phyloP scores from a whole-genome alignment of 2,797 vertebrate species.

The Brachyrhaphis roseni region DNA sequence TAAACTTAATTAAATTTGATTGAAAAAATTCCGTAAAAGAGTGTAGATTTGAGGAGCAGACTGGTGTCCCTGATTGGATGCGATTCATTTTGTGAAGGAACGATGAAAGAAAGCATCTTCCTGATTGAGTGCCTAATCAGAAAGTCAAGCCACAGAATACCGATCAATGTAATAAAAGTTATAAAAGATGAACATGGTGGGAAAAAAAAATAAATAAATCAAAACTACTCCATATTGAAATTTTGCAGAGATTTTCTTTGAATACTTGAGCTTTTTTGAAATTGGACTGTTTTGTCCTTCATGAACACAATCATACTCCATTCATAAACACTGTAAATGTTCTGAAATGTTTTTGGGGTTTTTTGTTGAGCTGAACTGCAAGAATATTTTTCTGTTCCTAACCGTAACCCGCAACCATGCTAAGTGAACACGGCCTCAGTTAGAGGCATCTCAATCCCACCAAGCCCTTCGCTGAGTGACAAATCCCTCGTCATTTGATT shows the following conservation, averaged over 20 bases:
- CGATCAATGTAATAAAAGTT: background rate
- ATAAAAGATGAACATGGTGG: background rate
- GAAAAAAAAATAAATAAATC: background rate
- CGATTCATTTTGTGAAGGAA: conserved; percentile 11
- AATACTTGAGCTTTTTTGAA: background rate
- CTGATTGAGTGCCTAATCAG: background rate
- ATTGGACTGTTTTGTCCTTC: background rate
- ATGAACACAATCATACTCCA: background rate
- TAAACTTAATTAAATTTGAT: conserved; percentile 26
- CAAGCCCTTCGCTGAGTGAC: conserved; percentile 42
- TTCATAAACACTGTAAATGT: background rate
- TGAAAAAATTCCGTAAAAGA: conserved; percentile 11
- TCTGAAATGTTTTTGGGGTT: background rate
- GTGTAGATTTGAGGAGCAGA: conserved; percentile 29
- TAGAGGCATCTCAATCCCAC: conserved; percentile 17
- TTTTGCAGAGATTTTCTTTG: background rate
- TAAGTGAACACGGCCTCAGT: conserved; percentile 20
- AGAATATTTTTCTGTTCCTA: conserved; percentile 7
- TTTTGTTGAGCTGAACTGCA: background rate
- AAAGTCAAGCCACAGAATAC: conserved; percentile 2
- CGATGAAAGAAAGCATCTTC: conserved; percentile 15
- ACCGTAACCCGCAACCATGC: conserved; percentile 25
- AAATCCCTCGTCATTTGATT: conserved; percentile 57
- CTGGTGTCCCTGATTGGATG: conserved; percentile 25
- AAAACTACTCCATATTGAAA: too few species aligned